These are phyloP conservation scores for Chloroceryle inda DNA, from an alignment of 2,797 vertebrate genomes.

Conservation along the genomic window DNA sequence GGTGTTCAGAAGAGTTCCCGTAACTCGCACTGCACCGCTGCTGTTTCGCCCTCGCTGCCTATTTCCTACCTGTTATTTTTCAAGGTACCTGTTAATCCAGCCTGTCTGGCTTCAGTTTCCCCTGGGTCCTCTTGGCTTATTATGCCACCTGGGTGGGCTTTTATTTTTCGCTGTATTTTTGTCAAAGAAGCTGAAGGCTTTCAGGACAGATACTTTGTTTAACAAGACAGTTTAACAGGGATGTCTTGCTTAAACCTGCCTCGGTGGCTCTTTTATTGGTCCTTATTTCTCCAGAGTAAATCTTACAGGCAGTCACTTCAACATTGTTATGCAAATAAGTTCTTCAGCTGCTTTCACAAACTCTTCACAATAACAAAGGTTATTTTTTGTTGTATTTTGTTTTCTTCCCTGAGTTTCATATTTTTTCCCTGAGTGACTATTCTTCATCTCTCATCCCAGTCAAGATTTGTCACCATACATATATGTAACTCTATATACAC, in stretches of 20 bases:
- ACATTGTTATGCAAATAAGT: background rate
- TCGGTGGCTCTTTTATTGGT: background rate
- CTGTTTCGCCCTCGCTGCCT: background rate
- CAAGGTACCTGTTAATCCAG: background rate
- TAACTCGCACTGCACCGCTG: background rate
- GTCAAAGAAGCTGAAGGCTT: background rate
- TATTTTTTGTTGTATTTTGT: background rate
- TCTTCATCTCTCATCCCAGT: background rate
- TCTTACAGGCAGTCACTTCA: background rate
- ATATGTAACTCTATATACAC: background rate
- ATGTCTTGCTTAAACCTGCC: background rate
- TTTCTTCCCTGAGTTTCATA: background rate
- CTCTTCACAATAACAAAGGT: background rate
- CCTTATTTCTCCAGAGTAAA: background rate
- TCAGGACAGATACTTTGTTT: background rate
- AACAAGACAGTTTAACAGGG: background rate
- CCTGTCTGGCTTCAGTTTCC: background rate
- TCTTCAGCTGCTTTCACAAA: background rate
- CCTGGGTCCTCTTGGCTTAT: background rate
- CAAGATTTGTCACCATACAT: background rate
- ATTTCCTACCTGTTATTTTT: background rate
- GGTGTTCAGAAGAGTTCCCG: background rate
- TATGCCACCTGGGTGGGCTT: slow-evolving; percentile 1
- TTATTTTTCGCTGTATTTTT: background rate
- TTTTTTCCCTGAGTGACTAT: background rate